Percentiles rank a stretch among this genome's conserved stretches.
Conservation (phyloP, 2,797 vertebrate species). For the Mus minutoides region DNA sequence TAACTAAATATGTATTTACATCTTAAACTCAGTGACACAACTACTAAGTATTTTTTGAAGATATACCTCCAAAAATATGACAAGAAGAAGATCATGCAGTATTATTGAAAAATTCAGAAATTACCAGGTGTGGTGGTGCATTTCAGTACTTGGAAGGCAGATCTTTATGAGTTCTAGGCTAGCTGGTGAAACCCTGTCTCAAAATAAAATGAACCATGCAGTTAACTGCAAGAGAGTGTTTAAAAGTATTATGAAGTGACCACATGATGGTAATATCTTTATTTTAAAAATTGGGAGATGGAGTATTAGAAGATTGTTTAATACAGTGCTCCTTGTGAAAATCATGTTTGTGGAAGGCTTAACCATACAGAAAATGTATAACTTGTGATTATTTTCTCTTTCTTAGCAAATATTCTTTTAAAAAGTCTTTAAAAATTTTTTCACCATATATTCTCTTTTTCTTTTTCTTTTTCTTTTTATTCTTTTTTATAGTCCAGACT, state of each 20-base stretch:
- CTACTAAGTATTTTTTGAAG: not conserved
- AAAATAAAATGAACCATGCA: not conserved
- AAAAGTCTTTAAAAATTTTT: not conserved
- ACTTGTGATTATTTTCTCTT: constrained; percentile 42
- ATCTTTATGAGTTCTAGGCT: too few species aligned
- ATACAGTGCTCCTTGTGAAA: not conserved
- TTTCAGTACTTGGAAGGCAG: not conserved
- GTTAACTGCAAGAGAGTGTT: not conserved
- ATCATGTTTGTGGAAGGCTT: not conserved
- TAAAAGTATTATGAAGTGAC: not conserved
- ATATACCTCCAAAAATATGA: not conserved
- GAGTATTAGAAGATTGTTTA: not conserved
- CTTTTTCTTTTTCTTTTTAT: too few species aligned
- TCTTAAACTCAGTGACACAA: not conserved
- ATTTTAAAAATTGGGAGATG: not conserved
- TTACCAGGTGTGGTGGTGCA: not conserved
- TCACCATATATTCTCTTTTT: too few species aligned
- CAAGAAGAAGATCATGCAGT: not conserved
- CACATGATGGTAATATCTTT: not conserved
- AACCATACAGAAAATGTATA: not conserved
- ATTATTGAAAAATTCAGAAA: not conserved
- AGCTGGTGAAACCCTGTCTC: not conserved
- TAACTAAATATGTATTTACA: not conserved
- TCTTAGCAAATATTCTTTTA: not conserved
- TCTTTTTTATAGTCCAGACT: too few species aligned